Conservation (phyloP, 2,888 invertebrate species). For the Penaeus monodon region DNA sequence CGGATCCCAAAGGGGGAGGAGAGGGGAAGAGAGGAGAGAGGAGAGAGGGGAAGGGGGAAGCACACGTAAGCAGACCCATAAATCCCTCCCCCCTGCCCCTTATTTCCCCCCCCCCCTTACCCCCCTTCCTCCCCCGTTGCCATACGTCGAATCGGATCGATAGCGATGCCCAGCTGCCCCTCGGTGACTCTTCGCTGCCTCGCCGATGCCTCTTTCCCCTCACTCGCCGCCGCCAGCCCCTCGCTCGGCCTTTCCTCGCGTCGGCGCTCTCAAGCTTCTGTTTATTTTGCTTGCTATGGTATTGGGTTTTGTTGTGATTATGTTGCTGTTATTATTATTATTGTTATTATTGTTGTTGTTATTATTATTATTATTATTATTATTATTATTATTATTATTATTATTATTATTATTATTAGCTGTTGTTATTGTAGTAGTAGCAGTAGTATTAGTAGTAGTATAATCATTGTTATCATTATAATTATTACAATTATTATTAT, state of each 20-base stretch:
- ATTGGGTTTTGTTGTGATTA: too few species aligned
- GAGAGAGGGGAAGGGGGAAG: not conserved
- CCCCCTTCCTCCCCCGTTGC: not conserved
- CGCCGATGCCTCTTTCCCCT: not conserved
- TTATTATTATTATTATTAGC: too few species aligned
- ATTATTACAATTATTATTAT: too few species aligned
- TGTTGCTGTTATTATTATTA: not conserved
- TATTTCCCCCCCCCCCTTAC: not conserved
- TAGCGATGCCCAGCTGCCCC: constrained; percentile 18
- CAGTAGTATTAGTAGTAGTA: too few species aligned
- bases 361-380: too few species aligned
- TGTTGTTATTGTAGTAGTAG: too few species aligned
- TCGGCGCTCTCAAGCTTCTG: not conserved
- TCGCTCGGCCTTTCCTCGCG: not conserved
- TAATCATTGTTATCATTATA: too few species aligned
- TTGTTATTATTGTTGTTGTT: not conserved
- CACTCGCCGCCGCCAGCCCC: not conserved
- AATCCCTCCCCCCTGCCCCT: not conserved
- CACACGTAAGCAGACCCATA: too few species aligned
- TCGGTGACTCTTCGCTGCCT: not conserved
- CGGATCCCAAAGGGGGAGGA: too few species aligned
- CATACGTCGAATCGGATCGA: constrained; percentile 2
- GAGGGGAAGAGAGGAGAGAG: not conserved
- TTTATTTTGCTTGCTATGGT: too few species aligned
- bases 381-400: not conserved